These are phyloP conservation scores for Rotaria socialis DNA, from an alignment of 2,888 invertebrate genomes.

Conservation along the genomic window DNA sequence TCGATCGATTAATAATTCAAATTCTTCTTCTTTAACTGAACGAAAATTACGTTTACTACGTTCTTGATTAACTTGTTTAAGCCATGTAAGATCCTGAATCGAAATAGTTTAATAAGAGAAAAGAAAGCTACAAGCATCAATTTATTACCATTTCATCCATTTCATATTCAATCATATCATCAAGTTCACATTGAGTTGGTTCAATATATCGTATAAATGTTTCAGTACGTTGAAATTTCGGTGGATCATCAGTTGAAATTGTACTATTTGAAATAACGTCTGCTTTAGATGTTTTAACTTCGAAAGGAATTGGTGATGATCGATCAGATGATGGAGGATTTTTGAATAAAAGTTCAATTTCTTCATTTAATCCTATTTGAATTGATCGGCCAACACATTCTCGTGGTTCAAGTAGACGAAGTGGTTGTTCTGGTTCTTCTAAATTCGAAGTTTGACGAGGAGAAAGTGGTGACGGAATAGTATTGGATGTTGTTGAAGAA, in stretches of 20 bases:
- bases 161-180: conserved; percentile 88
- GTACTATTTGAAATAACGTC: not conserved
- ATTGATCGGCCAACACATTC: conserved; percentile 35
- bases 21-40: conserved; percentile 76
- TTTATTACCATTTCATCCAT: conserved; percentile 78
- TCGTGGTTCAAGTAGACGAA: not conserved
- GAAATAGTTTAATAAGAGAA: conserved; percentile 38
- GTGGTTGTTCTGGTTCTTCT: not conserved
- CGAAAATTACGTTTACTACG: conserved; percentile 66
- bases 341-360: not conserved
- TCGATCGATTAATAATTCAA: conserved; percentile 93
- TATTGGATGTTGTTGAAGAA: not conserved
- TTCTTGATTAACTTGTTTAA: conserved; percentile 78
- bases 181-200: conserved; percentile 84
- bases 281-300: not conserved
- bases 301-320: not conserved
- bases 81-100: conserved; percentile 78
- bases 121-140: not conserved
- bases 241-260: not conserved
- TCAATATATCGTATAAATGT: conserved; percentile 72
- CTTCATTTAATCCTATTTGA: conserved; percentile 24
- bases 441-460: not conserved
- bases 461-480: not conserved
- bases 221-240: not conserved
- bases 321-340: not conserved